Base-by-base conservation (phyloP, 2,888 invertebrate genomes). In the Drosophila putrida region DNA sequence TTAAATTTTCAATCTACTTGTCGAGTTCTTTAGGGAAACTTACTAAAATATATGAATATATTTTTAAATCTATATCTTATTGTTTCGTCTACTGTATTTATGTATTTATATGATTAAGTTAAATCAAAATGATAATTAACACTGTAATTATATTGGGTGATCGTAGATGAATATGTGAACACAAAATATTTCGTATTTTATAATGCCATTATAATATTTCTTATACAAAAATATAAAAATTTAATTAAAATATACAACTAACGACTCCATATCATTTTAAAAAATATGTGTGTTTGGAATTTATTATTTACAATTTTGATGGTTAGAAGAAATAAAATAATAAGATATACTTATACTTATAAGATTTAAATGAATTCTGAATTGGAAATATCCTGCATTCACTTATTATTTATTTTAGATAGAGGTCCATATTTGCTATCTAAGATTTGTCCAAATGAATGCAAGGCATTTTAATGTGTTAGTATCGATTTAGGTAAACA, bases 151-250 rank as follows among this genome's bases (percentile, higher is more conserved):
- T 36, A 51, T 51, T 51, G 25, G 38, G 38, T 43, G 9, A 25
- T 35, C 15, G 8, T 31, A 41, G 28, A 20, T 53, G 5, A 39
- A 53, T 31, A 53, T 31, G 15, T 53, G 4, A 20, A 20, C 39
- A 53, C 15, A 20, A 15, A 20, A 41, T 39, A 41, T 53, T 15
- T 53, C 9, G 31, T 53, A 53, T 31, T 53, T 53, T 53, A 41
- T 41, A 53, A 53, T 53, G 53, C 53, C 41, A 53, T 53, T 53
- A 41, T 53, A 53, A 39, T 28, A 31, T 31, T 41, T 31, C 28
- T 4, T 31, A 20, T 31, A 9, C 15, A 20, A 11, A 11, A 41
- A 53, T 39, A 41, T 39, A 39, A 4, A 27, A 15, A 39, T 53
- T 41, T 20, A 53, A 39, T 4, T n/a, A 11, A 11, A 8, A 31